phyloP scores from a whole-genome alignment of 2,888 invertebrate genomes.

The Autographa pulchrina region DNA sequence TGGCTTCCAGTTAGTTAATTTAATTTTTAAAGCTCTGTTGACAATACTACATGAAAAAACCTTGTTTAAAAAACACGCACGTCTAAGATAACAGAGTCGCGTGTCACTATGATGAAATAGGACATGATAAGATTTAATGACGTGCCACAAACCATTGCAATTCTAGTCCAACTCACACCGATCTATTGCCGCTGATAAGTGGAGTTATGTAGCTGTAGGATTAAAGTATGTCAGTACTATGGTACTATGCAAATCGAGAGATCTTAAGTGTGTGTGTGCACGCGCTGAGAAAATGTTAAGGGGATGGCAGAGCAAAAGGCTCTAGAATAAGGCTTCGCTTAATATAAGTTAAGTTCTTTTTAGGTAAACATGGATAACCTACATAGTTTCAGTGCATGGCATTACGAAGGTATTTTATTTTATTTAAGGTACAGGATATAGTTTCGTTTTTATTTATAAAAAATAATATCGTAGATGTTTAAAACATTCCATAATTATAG shows the following conservation, averaged over 20 bases:
- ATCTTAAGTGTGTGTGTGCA: conserved; percentile 60
- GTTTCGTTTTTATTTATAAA: too few relatives aligned
- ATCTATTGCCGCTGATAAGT: conserved; percentile 60
- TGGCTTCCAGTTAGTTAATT: too few relatives aligned
- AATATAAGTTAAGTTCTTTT: too few relatives aligned
- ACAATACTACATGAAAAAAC: too few relatives aligned
- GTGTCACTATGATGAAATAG: conserved; percentile 57
- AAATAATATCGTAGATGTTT: too few relatives aligned
- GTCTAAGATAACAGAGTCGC: conserved; percentile 44
- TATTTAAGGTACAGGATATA: too few relatives aligned
- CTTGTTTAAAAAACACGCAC: conserved; percentile 12
- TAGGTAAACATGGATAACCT: too few relatives aligned
- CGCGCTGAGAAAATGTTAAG: conserved; percentile 47
- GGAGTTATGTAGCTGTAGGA: conserved; percentile 55
- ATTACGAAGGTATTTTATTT: too few relatives aligned
- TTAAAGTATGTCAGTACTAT: conserved; percentile 51
- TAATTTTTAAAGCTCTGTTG: too few relatives aligned
- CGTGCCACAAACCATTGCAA: conserved; percentile 61
- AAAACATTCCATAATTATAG: too few relatives aligned
- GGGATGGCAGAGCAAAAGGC: conserved; percentile 31
- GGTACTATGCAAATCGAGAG: conserved; percentile 60
- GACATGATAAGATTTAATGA: conserved; percentile 62
- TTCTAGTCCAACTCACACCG: conserved; percentile 61
- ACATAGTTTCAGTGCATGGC: too few relatives aligned
- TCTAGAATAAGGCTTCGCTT: too few relatives aligned